phyloP scores from a whole-genome alignment of 2,888 invertebrate genomes.

The Portevinia maculata region DNA sequence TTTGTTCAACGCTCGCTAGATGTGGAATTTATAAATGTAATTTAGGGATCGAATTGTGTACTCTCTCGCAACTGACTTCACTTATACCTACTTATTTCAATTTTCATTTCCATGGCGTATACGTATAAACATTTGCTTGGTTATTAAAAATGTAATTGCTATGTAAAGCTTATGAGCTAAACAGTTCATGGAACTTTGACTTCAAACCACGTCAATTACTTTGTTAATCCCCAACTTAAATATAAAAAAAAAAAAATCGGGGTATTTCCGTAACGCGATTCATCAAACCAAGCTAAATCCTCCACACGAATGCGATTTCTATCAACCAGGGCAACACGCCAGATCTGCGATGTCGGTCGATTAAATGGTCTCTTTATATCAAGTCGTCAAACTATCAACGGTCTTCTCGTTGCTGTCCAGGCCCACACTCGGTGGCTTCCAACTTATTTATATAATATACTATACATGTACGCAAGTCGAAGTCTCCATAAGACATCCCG shows the following conservation, averaged over 20 bases:
- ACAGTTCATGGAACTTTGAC: conserved; percentile 39
- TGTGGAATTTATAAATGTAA: too few species aligned
- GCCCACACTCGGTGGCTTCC: conserved; percentile 49
- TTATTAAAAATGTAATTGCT: too few species aligned
- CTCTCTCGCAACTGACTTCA: too few species aligned
- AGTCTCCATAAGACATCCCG: conserved; percentile 66
- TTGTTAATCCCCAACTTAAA: conserved; percentile 12
- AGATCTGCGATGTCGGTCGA: conserved; percentile 69
- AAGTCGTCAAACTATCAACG: conserved; percentile 73
- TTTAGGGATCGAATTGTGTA: too few species aligned
- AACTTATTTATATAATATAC: neutral
- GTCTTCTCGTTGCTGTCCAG: conserved; percentile 52
- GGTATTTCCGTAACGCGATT: conserved; percentile 19
- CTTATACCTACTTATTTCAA: too few species aligned
- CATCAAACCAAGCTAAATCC: conserved; percentile 56
- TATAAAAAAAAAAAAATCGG: conserved; percentile 43
- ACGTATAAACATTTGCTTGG: too few species aligned
- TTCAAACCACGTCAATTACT: conserved; percentile 22
- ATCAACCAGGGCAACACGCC: conserved; percentile 65
- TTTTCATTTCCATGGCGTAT: too few species aligned
- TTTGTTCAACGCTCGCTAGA: too few species aligned
- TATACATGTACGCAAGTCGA: conserved; percentile 22
- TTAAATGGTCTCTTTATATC: conserved; percentile 74
- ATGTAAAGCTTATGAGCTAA: too few species aligned
- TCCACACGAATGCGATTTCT: conserved; percentile 63